Base-by-base conservation (phyloP, 2,113 vertebrate species). In the Strix uralensis region DNA sequence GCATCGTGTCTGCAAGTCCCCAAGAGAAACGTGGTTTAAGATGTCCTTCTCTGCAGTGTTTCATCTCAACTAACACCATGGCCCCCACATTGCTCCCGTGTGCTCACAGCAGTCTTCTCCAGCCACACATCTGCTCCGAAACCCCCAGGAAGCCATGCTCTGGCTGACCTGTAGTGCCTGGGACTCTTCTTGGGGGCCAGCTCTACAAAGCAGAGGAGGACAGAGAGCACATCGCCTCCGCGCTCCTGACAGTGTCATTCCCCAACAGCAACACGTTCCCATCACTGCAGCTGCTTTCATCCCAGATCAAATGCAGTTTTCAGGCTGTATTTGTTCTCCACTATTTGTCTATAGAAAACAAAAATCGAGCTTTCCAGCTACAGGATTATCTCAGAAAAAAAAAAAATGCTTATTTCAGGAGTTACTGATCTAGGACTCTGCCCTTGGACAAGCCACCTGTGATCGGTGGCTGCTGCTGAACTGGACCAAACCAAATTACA, bases 21-120 rank as follows among this genome's bases (percentile, higher is more conserved):
- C 38, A 44, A 15, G 65, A 59, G n/a, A 34, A 58, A 27, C 0
- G 1, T 7, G 30, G n/a, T 8, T 51, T 57, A 57, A 88, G n/a
- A 44, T 0, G 0, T 20, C 52, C 61, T 65, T 30, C 32, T 51
- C 40, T 23, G 32, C 52, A 17, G 32, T 2, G 59, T 25, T 73
- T 34, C 1, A 0, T 26, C 65, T 36, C 6, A 0, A 7, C 36
- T 6, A 44, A 46, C 0, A 2, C 34, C 10, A 12, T 3, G 1
- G 19, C 30, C 15, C 20, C 46, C 25, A 2, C 9, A 2, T 65
- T 74, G 52, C 15, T 27, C 12, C 10, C 0, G 23, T 15, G 13
- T 4, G n/a, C 52, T 91, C 57, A 25, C 5, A 0, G 44, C 66
- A 72, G 73, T 15, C 61, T 58, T 47, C 44, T 91, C 38, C 49